These are phyloP conservation scores for Gymnarchus niloticus DNA, from an alignment of 2,113 vertebrate genomes.

Conservation along the genomic window DNA sequence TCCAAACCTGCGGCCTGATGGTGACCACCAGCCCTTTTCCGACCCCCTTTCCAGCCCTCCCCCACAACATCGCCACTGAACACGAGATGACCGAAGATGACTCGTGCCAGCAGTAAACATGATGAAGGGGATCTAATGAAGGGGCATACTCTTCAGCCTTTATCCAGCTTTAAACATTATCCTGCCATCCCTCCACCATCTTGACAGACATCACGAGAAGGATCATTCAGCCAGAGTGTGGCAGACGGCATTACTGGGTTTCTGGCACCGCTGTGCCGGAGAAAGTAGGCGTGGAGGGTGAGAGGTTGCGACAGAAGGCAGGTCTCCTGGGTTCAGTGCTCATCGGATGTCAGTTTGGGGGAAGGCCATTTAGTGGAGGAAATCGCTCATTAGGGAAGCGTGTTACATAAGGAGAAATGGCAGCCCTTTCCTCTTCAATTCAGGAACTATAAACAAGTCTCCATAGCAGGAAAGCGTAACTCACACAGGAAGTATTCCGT, in stretches of 20 bases:
- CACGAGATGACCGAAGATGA: not conserved
- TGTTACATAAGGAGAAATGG: slow-evolving; percentile 43
- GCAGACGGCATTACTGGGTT: not conserved
- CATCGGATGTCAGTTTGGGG: slow-evolving; percentile 18
- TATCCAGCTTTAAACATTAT: not conserved
- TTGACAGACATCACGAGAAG: not conserved
- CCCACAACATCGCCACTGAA: not conserved
- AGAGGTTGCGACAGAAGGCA: slow-evolving; percentile 21
- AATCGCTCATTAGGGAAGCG: slow-evolving; percentile 48
- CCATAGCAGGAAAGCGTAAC: slow-evolving; percentile 57
- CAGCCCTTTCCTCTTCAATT: slow-evolving; percentile 16
- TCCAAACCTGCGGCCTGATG: not conserved
- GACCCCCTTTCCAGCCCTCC: not conserved
- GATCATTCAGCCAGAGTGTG: not conserved
- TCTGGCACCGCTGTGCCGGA: not conserved
- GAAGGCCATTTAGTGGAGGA: slow-evolving; percentile 43
- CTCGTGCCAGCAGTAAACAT: not conserved
- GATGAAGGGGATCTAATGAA: not conserved
- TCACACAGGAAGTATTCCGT: slow-evolving; percentile 43
- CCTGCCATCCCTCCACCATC: not conserved
- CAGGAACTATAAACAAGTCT: slow-evolving; percentile 51
- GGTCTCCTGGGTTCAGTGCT: slow-evolving; percentile 16
- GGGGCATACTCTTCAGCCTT: not conserved
- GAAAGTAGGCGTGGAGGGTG: not conserved
- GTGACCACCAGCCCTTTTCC: not conserved